phyloP scores from a whole-genome alignment of 2,797 vertebrate genomes.

The Limosa lapponica region DNA sequence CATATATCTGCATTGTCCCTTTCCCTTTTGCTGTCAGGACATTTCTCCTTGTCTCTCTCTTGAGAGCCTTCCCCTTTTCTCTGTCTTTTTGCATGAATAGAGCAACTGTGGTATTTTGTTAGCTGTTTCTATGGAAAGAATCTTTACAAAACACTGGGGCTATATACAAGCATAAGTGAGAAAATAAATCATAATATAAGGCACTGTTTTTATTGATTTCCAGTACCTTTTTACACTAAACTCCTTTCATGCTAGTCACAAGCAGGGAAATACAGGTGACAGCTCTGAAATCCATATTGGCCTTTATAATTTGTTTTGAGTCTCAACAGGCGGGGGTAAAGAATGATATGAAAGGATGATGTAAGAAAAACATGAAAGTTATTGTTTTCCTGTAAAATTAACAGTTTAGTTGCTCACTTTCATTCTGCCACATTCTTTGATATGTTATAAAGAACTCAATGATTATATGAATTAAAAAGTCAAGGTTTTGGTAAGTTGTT shows the following conservation, averaged over 20 bases:
- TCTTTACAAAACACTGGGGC: neutral
- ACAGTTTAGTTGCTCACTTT: neutral
- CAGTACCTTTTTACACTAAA: neutral
- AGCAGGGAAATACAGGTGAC: neutral
- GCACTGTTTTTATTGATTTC: neutral
- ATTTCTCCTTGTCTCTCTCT: neutral
- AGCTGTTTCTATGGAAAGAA: neutral
- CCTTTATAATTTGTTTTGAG: neutral
- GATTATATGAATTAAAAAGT: neutral
- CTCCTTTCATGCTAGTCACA: neutral
- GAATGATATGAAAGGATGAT: neutral
- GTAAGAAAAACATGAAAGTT: neutral
- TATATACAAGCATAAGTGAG: neutral
- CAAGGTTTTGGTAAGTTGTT: neutral
- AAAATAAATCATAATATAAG: neutral
- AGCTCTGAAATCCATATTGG: neutral
- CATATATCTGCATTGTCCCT: neutral
- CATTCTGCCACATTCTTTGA: neutral
- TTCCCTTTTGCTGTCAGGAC: neutral
- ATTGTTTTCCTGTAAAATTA: neutral
- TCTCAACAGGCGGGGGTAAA: neutral
- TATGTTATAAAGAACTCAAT: neutral
- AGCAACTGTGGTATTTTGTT: neutral
- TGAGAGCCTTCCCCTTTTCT: neutral
- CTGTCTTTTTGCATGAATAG: neutral